Conservation (phyloP, 30 jellyfish, hydroid and myxozoan genomes). For the Rhopilema esculentum region DNA sequence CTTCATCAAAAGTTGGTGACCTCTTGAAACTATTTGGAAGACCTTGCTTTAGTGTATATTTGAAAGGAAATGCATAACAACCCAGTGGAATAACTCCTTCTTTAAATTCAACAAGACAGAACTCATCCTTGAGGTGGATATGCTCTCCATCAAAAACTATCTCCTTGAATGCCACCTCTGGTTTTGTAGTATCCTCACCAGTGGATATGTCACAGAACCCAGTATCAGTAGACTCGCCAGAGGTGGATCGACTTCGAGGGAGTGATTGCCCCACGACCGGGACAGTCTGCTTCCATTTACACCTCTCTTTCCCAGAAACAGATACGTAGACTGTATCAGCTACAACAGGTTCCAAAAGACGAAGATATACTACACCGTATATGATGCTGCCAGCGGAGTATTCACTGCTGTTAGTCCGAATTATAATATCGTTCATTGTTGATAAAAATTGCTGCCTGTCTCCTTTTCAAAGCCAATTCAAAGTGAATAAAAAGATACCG, state of each 20-base stretch:
- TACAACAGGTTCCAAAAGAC: slow-evolving; percentile 46
- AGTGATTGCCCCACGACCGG: background rate
- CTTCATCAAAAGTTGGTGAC: slow-evolving; percentile 32
- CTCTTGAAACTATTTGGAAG: slow-evolving; percentile 60
- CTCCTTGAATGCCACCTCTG: slow-evolving; percentile 1
- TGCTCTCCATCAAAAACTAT: slow-evolving; percentile 34
- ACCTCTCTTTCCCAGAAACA: slow-evolving; percentile 29
- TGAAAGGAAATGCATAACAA: slow-evolving; percentile 71
- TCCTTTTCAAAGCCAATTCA: too few species aligned
- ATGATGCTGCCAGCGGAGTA: slow-evolving; percentile 53
- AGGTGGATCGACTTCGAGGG: slow-evolving; percentile 10
- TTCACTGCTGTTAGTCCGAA: slow-evolving; percentile 43
- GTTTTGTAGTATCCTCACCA: background rate
- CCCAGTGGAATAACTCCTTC: slow-evolving; percentile 67
- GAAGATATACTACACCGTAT: slow-evolving; percentile 61
- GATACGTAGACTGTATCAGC: slow-evolving; percentile 30
- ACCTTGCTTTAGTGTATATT: slow-evolving; percentile 51
- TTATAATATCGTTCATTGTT: slow-evolving; percentile 49
- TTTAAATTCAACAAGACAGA: slow-evolving; percentile 4
- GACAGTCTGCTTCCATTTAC: slow-evolving; percentile 39
- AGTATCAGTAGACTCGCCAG: slow-evolving; percentile 24
- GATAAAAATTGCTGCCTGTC: background rate
- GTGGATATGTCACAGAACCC: slow-evolving; percentile 28
- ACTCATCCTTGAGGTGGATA: background rate
- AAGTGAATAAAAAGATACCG: too few species aligned